phyloP scores from a whole-genome alignment of 1,140 invertebrate species.

The Anastrepha obliqua region DNA sequence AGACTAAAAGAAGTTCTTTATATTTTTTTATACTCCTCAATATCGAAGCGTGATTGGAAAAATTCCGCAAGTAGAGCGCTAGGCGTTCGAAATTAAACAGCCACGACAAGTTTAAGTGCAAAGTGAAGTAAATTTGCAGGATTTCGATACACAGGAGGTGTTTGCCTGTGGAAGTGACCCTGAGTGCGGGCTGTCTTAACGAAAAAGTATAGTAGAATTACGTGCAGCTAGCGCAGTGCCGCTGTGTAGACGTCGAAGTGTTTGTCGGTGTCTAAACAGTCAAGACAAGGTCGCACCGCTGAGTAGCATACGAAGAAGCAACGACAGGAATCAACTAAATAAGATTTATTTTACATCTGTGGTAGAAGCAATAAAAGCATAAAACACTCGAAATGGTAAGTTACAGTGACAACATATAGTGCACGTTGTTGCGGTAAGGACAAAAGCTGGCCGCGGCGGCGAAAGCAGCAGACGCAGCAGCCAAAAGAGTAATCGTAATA shows the following conservation, averaged over 20 bases:
- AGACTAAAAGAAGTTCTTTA: constrained; percentile 41
- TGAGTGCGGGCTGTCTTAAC: constrained; percentile 9
- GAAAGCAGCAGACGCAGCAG: neutral
- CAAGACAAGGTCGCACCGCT: constrained; percentile 37
- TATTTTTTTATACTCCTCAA: constrained; percentile 48
- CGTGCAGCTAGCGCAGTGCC: constrained; percentile 18
- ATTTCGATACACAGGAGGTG: neutral
- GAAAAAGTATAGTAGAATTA: constrained; percentile 3
- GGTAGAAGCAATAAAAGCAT: neutral
- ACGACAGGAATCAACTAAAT: neutral
- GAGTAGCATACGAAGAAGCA: neutral
- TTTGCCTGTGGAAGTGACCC: constrained; percentile 49
- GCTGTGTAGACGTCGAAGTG: constrained; percentile 3
- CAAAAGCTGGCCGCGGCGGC: neutral
- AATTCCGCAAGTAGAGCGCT: neutral
- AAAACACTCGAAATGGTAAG: constrained; percentile 49
- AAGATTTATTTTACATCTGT: neutral
- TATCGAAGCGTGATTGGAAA: constrained; percentile 13
- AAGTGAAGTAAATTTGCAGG: neutral
- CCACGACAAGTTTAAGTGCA: neutral
- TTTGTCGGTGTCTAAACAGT: constrained; percentile 36
- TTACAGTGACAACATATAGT: neutral
- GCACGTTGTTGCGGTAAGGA: neutral
- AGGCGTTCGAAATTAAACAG: neutral
- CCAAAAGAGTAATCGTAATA: neutral